Conservation (phyloP, 2,888 invertebrate genomes). For the Autographa pulchrina region DNA sequence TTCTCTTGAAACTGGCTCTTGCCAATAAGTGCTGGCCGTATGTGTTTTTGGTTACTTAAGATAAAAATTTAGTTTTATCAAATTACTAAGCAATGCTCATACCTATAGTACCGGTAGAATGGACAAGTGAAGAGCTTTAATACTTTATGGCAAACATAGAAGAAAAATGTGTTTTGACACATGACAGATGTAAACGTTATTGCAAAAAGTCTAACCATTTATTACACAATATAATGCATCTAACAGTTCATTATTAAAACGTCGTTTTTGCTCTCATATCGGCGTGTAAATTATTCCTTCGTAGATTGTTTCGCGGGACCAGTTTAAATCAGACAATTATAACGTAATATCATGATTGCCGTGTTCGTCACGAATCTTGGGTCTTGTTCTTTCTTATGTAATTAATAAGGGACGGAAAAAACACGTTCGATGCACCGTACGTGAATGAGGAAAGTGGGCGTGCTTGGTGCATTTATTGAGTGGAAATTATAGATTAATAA, state of each 20-base stretch:
- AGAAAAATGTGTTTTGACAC: neutral
- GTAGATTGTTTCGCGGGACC: slow-evolving; percentile 27
- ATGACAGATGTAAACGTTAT: neutral
- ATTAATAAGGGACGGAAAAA: slow-evolving; percentile 40
- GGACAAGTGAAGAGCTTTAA: neutral
- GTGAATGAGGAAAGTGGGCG: slow-evolving; percentile 65
- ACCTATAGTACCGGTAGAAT: neutral
- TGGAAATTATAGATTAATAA: slow-evolving; percentile 77
- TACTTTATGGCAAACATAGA: neutral
- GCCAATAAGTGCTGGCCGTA: neutral
- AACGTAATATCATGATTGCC: slow-evolving; percentile 45
- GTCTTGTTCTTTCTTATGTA: slow-evolving; percentile 33
- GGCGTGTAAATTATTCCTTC: slow-evolving; percentile 30
- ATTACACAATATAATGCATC: slow-evolving; percentile 13
- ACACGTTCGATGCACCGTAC: slow-evolving; percentile 47
- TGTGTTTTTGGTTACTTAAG: too few relatives aligned
- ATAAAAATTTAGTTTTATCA: too few relatives aligned
- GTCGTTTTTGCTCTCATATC: slow-evolving; percentile 21
- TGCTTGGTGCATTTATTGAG: slow-evolving; percentile 68
- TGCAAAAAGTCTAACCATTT: neutral
- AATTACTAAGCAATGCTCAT: neutral
- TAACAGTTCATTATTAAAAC: slow-evolving; percentile 19
- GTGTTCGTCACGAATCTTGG: slow-evolving; percentile 32
- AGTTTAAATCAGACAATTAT: slow-evolving; percentile 46
- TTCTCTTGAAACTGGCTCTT: too few relatives aligned